These are phyloP conservation scores for Drosophila truncata DNA, from an alignment of 1,140 invertebrate genomes.

Conservation along the genomic window DNA sequence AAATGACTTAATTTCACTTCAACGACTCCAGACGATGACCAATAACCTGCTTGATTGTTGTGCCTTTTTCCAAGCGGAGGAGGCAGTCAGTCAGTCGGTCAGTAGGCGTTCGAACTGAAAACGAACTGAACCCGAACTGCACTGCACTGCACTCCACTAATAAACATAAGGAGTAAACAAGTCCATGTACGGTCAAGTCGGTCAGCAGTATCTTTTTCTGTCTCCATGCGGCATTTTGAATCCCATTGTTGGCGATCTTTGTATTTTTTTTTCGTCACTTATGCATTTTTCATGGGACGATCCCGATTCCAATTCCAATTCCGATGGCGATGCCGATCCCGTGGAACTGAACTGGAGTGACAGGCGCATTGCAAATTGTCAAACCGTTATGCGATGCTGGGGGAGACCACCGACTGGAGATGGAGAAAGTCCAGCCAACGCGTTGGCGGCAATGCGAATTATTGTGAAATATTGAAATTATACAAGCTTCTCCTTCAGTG, in stretches of 20 bases:
- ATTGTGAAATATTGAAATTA: conserved; percentile 83
- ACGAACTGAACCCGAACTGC: conserved; percentile 6
- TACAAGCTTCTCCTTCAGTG: conserved; percentile 55
- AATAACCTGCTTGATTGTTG: conserved; percentile 51
- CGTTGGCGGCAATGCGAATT: conserved; percentile 73
- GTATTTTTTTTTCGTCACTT: conserved; percentile 58
- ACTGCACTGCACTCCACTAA: conserved; percentile 48
- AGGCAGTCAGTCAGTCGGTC: conserved; percentile 38
- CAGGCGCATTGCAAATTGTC: conserved; percentile 73
- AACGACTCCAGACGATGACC: conserved; percentile 34
- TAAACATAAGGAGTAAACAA: conserved; percentile 82
- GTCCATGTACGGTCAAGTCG: conserved; percentile 74
- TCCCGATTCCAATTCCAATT: conserved; percentile 6
- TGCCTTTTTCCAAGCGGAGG: conserved; percentile 6
- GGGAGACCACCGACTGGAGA: conserved; percentile 4
- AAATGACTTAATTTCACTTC: conserved; percentile 65
- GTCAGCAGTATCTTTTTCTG: conserved; percentile 71
- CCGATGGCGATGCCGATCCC: conserved; percentile 12
- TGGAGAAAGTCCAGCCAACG: conserved; percentile 64
- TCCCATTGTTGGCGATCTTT: conserved; percentile 55
- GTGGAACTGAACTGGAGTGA: conserved; percentile 35
- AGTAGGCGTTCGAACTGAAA: conserved; percentile 50
- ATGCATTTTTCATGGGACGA: conserved; percentile 75
- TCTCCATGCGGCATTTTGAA: conserved; percentile 33
- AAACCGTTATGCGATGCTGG: conserved; percentile 64